Percentiles rank a stretch among this genome's conserved stretches.
phyloP scores from a whole-genome alignment of 2,113 vertebrate genomes.

The Aplodontia rufa region DNA sequence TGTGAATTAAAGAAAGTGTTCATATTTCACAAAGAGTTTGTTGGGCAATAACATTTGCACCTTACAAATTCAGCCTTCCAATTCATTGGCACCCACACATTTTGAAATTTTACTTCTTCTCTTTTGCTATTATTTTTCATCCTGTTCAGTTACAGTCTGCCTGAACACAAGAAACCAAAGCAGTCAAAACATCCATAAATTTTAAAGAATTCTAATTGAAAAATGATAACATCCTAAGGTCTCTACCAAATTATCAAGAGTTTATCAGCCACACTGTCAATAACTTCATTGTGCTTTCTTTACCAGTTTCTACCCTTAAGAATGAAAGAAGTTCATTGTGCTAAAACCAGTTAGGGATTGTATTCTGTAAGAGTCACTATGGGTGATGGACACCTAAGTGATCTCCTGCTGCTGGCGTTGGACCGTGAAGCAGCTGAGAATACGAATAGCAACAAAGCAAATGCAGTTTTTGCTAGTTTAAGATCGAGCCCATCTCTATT shows the following conservation, averaged over 20 bases:
- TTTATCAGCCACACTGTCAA: slow-evolving; percentile 61
- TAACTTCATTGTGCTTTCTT: slow-evolving; percentile 54
- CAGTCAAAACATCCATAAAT: slow-evolving; percentile 9
- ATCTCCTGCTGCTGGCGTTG: slow-evolving; percentile 72
- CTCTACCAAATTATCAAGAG: slow-evolving; percentile 31
- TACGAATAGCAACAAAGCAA: slow-evolving; percentile 75
- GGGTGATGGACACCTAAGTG: slow-evolving; percentile 77
- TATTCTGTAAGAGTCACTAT: slow-evolving; percentile 64
- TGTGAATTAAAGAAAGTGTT: background rate
- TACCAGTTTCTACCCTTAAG: slow-evolving; percentile 56
- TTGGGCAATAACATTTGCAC: background rate
- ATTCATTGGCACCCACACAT: background rate
- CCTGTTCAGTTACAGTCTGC: background rate
- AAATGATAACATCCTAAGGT: background rate
- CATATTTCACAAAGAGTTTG: background rate
- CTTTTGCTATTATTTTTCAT: background rate
- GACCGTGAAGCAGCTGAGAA: slow-evolving; percentile 74
- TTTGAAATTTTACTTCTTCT: background rate
- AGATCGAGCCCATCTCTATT: slow-evolving; percentile 66
- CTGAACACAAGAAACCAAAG: background rate
- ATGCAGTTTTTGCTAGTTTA: slow-evolving; percentile 75
- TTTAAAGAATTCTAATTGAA: slow-evolving; percentile 61
- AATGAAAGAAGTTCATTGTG: slow-evolving; percentile 69
- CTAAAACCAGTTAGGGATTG: slow-evolving; percentile 69
- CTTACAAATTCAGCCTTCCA: background rate